Conservation (phyloP, 2,113 vertebrate genomes). For the Aptenodytes forsteri region DNA sequence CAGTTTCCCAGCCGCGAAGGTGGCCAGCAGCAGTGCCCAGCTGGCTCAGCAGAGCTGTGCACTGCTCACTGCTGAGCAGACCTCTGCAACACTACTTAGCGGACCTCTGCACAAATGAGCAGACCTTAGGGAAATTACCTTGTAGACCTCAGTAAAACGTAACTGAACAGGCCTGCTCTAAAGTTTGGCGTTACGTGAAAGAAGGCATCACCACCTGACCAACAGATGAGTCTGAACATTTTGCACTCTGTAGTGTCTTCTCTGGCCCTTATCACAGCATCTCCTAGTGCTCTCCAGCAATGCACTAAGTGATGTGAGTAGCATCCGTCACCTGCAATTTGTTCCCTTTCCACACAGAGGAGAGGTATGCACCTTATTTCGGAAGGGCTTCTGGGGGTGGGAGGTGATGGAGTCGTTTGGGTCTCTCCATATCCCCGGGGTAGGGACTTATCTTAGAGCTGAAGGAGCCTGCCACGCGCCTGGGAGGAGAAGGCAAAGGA, state of each 20-base stretch:
- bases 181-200: neutral
- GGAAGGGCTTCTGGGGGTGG: neutral
- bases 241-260: neutral
- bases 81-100: neutral
- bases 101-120: neutral
- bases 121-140: neutral
- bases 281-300: neutral
- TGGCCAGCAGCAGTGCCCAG: neutral
- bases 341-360: neutral
- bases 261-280: neutral
- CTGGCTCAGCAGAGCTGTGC: neutral
- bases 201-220: neutral
- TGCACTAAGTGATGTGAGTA: neutral
- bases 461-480: neutral
- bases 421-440: neutral
- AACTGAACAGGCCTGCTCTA: neutral
- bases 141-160: neutral
- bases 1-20: neutral
- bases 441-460: neutral
- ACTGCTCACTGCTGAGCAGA: neutral
- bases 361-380: neutral
- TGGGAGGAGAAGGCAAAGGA: neutral
- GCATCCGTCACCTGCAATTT: neutral
- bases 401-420: neutral
- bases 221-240: conserved; percentile 16